Conservation (phyloP, 2,888 invertebrate genomes). For the Xestoiulus laeticollis region DNA sequence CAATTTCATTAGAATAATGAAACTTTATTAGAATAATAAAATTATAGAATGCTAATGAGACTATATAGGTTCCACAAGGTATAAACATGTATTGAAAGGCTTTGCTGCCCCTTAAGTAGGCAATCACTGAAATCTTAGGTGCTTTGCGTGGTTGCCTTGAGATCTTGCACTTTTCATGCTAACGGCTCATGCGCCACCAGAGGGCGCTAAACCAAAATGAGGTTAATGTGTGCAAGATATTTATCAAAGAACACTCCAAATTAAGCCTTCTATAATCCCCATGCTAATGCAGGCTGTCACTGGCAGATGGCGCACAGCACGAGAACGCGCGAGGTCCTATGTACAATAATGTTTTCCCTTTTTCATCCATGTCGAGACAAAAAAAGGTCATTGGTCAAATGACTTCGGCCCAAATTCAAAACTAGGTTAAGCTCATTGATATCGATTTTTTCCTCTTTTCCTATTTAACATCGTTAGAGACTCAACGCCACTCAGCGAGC, state of each 20-base stretch:
- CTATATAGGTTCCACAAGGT: too few relatives aligned
- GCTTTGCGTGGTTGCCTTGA: background rate
- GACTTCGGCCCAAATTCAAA: background rate
- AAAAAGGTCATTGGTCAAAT: conserved; percentile 1
- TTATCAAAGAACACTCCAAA: too few relatives aligned
- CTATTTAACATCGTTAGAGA: background rate
- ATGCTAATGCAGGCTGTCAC: background rate
- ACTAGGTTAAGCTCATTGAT: conserved; percentile 6
- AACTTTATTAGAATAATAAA: too few relatives aligned
- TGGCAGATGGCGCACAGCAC: background rate
- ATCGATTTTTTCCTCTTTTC: background rate
- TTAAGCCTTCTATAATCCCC: too few relatives aligned
- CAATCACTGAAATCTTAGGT: background rate
- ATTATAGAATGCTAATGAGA: too few relatives aligned
- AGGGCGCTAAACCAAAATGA: too few relatives aligned
- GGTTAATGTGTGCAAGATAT: too few relatives aligned
- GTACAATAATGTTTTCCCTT: background rate
- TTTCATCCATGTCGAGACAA: background rate
- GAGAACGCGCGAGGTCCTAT: too few relatives aligned
- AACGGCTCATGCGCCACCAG: too few relatives aligned
- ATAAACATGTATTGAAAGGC: background rate
- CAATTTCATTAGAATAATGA: too few relatives aligned
- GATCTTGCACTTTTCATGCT: too few relatives aligned
- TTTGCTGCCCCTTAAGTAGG: background rate
- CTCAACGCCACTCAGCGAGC: background rate